Evolutionary conservation across 2,888 invertebrate species (phyloP).

Genomic region (Andrena dorsata): DNA sequence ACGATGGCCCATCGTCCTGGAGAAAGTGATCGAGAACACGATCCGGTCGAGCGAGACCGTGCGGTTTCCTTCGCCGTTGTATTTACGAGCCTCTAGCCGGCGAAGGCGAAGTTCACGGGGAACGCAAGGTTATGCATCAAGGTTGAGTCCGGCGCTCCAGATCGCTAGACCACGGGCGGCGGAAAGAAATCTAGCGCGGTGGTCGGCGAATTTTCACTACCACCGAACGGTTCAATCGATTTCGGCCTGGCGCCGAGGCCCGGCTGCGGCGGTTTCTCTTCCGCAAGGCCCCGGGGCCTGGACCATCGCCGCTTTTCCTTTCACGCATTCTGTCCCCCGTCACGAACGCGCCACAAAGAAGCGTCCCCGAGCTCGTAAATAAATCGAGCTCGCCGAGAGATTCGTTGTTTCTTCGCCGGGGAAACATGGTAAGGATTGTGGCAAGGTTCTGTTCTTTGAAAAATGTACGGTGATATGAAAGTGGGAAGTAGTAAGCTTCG

Average conservation of each 20-base stretch:
- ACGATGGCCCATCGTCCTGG: slow-evolving; percentile 70
- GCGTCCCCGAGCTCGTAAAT: background rate
- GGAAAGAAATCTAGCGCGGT: slow-evolving; percentile 32
- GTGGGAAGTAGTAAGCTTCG: too few relatives aligned
- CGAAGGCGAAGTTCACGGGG: slow-evolving; percentile 78
- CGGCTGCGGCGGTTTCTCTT: slow-evolving; percentile 48
- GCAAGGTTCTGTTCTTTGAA: too few relatives aligned
- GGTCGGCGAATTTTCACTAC: background rate
- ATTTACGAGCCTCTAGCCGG: slow-evolving; percentile 45
- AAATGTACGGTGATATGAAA: too few relatives aligned
- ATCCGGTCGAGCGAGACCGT: slow-evolving; percentile 65
- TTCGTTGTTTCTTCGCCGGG: background rate
- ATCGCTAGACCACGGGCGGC: slow-evolving; percentile 37
- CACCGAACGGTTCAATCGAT: slow-evolving; percentile 9
- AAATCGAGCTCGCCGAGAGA: background rate
- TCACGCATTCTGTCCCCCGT: slow-evolving; percentile 18
- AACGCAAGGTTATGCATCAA: slow-evolving; percentile 82
- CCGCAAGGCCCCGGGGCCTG: slow-evolving; percentile 35
- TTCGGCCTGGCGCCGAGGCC: background rate
- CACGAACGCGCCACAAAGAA: background rate
- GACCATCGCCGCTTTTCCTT: slow-evolving; percentile 51
- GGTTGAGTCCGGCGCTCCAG: slow-evolving; percentile 77
- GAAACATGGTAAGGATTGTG: too few relatives aligned
- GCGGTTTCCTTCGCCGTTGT: slow-evolving; percentile 55
- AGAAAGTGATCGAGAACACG: slow-evolving; percentile 83